These are phyloP conservation scores for Ecliptopera silaceata DNA, from an alignment of 2,888 invertebrate species.

Conservation along the genomic window DNA sequence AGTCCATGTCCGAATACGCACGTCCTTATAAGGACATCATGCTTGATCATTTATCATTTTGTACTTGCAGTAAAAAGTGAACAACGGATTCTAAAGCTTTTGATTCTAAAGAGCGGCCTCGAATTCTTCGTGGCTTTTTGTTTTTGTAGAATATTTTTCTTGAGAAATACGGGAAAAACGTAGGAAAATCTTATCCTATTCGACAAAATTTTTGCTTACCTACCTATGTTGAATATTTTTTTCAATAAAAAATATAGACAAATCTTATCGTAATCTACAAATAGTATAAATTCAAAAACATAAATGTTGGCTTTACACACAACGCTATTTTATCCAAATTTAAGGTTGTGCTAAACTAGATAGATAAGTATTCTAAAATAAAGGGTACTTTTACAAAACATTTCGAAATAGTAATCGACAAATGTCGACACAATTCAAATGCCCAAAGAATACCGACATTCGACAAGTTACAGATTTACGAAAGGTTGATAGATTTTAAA, in stretches of 20 bases:
- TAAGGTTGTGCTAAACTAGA: neutral
- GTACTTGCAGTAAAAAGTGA: conserved; percentile 23
- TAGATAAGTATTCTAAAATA: conserved; percentile 1
- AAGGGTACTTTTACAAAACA: conserved; percentile 11
- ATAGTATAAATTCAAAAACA: no score
- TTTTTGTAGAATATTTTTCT: neutral
- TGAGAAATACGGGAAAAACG: no score
- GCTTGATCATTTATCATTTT: conserved; percentile 54
- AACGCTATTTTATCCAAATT: neutral
- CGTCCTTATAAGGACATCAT: conserved; percentile 59
- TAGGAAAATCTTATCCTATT: no score
- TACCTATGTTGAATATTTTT: no score
- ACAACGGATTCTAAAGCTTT: conserved; percentile 15
- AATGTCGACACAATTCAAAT: conserved; percentile 41
- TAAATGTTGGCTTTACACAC: no score
- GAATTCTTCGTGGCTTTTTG: no score
- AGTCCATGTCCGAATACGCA: conserved; percentile 39
- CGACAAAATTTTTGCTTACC: conserved; percentile 2
- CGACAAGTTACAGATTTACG: conserved; percentile 53
- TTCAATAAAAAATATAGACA: no score
- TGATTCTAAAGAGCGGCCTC: neutral
- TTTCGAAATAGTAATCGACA: conserved; percentile 3
- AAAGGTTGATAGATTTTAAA: conserved; percentile 57
- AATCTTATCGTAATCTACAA: no score
- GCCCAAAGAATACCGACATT: conserved; percentile 48